A percentile compares a stretch with the other conserved stretches of the same genome.
Conservation (phyloP, 2,797 vertebrate genomes). For the Pangasius larnaudii region DNA sequence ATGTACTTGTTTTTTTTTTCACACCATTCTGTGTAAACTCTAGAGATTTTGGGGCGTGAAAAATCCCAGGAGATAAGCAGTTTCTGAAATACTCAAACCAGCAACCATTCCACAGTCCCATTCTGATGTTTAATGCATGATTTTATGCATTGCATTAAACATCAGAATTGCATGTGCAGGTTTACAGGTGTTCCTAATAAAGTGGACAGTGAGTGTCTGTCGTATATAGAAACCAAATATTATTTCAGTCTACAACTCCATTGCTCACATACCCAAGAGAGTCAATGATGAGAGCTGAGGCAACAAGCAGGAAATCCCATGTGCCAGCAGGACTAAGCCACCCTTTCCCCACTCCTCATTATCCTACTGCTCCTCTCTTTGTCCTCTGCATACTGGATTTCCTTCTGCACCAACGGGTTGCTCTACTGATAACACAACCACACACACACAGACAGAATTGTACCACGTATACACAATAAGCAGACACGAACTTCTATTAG, state of each 20-base stretch:
- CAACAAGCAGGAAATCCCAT: conserved; percentile 74
- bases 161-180: background rate
- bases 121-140: background rate
- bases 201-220: background rate
- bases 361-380: conserved; percentile 71
- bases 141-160: background rate
- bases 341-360: conserved; percentile 69
- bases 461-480: background rate
- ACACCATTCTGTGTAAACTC: background rate
- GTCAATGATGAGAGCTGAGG: conserved; percentile 64
- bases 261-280: conserved; percentile 28
- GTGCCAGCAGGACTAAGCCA: conserved; percentile 69
- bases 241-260: background rate
- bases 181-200: background rate
- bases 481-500: conserved; percentile 4
- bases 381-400: conserved; percentile 69
- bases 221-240: background rate
- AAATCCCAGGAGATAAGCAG: background rate
- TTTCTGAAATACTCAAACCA: background rate
- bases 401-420: conserved; percentile 63
- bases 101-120: background rate
- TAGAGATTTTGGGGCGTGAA: background rate
- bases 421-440: conserved; percentile 47
- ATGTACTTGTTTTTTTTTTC: background rate
- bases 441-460: conserved; percentile 13